Conservation (phyloP, 1,140 invertebrate species). For the Caenorhabditis brenneri region DNA sequence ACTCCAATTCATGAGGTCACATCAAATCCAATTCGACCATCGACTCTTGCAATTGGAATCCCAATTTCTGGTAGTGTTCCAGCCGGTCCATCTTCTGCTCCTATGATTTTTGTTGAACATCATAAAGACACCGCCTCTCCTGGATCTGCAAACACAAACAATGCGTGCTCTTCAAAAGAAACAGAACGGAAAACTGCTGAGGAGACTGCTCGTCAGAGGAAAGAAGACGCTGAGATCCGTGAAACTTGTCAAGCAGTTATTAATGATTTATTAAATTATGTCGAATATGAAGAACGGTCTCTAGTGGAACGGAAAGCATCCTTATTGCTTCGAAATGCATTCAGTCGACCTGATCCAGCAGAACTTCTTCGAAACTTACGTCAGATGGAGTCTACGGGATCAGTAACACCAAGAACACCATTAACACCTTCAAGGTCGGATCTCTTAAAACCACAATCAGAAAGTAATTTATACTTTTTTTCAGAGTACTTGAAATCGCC, state of each 20-base stretch:
- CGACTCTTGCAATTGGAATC: background rate
- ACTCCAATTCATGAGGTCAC: background rate
- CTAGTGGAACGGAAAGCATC: conserved; percentile 12
- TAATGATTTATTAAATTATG: background rate
- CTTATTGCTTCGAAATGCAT: conserved; percentile 18
- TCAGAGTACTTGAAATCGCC: conserved; percentile 1
- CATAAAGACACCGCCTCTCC: background rate
- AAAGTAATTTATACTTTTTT: background rate
- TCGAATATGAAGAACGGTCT: conserved; percentile 4
- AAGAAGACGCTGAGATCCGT: background rate
- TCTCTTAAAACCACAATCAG: background rate
- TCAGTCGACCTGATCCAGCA: background rate
- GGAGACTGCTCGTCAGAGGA: background rate
- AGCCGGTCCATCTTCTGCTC: background rate
- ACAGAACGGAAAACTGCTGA: background rate
- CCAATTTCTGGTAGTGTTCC: conserved; percentile 1
- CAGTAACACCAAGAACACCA: background rate
- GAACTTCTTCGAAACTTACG: background rate
- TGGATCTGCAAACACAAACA: background rate
- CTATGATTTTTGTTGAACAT: conserved; percentile 11
- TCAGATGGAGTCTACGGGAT: background rate
- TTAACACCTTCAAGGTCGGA: background rate
- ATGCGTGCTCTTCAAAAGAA: background rate
- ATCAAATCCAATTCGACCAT: background rate
- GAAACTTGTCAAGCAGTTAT: conserved; percentile 20